Evolutionary conservation across 2,797 vertebrate species (phyloP), one percentile per base, ranked within the genome.

Genomic region (Mus caroli): DNA sequence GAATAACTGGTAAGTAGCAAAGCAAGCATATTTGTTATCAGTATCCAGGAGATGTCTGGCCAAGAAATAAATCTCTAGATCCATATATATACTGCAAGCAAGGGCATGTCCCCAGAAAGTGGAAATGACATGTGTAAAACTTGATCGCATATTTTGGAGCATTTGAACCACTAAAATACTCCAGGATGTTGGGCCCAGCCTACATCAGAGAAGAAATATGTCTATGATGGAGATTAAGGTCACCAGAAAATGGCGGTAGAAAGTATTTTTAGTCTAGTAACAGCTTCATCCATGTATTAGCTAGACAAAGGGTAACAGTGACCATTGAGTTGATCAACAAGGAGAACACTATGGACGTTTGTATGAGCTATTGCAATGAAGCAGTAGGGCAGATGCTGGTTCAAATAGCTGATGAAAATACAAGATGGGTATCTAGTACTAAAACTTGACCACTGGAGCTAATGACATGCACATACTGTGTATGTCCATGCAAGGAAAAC

Each of bases 21-120:
- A 80, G 6, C 8, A 92, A 50, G 24, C 17, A n/a, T 40, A 91
- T 5, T 31, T 97, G 60, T 1, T 76, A 77, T 64, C 17, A 92
- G 17, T 19, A 88, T 8, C 22, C 37, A 77, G 34, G 20, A 76
- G 64, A 40, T 87, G 4, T 89, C 89, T 88, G 69, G 69, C 15
- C 26, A 95, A 34, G 43, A 58, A 95, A 37, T 40, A 95, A 96
- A 24, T 54, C 4, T 50, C 37, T 46, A 92, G 31, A 15, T 60
- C 77, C 77, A 73, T 40, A 71, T 20, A 31, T 43, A 80, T 3
- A 82, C 37, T 43, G 22, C 31, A 87, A 94, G 12, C 4, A 89
- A 92, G 4, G 43, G 6, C 34, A 60, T 75, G 52, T 69, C 19
- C 69, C 79, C 82, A 78, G 37, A 46, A 13, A 52, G 34, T 86